A percentile compares a stretch with the other conserved stretches of the same genome.
Evolutionary conservation across 2,888 invertebrate genomes (phyloP).

Genomic region (Dryobotodes eremita): DNA sequence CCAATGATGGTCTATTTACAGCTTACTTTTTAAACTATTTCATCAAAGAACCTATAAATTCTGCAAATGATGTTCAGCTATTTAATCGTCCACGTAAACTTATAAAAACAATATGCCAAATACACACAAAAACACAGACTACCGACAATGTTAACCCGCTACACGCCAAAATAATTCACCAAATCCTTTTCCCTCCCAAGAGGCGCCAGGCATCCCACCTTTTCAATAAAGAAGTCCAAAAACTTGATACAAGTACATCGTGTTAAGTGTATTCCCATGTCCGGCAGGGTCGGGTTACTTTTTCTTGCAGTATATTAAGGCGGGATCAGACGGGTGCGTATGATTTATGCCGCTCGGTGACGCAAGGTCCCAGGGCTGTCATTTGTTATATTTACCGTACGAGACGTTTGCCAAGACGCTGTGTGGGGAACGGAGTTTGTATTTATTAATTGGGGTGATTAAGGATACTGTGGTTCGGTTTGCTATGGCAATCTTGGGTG

Average conservation of each 20-base stretch:
- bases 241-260: constrained; percentile 48
- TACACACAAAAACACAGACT: not conserved
- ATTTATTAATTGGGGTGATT: constrained; percentile 52
- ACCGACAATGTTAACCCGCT: not conserved
- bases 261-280: constrained; percentile 82
- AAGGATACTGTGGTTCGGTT: constrained; percentile 34
- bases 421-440: constrained; percentile 23
- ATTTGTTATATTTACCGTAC: constrained; percentile 53
- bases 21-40: not conserved
- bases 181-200: constrained; percentile 31
- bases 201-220: constrained; percentile 41
- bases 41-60: not conserved
- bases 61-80: not conserved
- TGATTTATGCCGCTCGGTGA: constrained; percentile 79
- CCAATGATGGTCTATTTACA: not conserved
- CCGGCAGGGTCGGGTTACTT: constrained; percentile 83
- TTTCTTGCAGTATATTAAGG: constrained; percentile 88
- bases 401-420: constrained; percentile 35
- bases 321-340: constrained; percentile 81
- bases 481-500: constrained; percentile 18
- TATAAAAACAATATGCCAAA: not conserved
- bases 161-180: not conserved
- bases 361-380: constrained; percentile 61
- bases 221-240: constrained; percentile 53
- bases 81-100: not conserved